A percentile compares a stretch with the other conserved stretches of the same genome.
Conservation (phyloP, 1,140 invertebrate genomes). For the Heliconius congener region DNA sequence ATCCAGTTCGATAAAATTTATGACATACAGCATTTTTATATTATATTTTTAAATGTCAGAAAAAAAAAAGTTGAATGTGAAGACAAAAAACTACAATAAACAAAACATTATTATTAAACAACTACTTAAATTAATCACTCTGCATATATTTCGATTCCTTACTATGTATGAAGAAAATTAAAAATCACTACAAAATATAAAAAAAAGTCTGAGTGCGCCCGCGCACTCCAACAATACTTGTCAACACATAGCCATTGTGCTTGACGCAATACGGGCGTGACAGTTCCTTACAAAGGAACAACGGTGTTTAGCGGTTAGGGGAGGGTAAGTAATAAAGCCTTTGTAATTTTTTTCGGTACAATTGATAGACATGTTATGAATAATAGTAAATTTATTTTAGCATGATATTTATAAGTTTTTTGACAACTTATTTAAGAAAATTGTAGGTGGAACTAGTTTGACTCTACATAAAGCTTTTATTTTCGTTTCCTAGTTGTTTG, state of each 20-base stretch:
- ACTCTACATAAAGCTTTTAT: background rate
- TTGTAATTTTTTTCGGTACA: constrained; percentile 20
- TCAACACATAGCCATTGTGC: constrained; percentile 35
- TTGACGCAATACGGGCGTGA: constrained; percentile 45
- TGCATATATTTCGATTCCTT: too few species aligned
- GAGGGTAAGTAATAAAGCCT: constrained; percentile 7
- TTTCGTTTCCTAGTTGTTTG: background rate
- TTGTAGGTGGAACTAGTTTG: background rate
- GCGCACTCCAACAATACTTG: constrained; percentile 21
- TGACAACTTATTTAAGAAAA: background rate
- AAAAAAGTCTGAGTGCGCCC: constrained; percentile 17
- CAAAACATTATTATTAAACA: too few species aligned
- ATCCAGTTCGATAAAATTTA: too few species aligned
- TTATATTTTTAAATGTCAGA: too few species aligned
- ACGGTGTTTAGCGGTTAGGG: constrained; percentile 49
- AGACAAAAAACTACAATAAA: too few species aligned
- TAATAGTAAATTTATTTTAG: constrained; percentile 1
- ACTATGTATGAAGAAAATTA: constrained; percentile 8
- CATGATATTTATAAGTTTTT: background rate
- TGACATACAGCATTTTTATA: too few species aligned
- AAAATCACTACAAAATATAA: constrained; percentile 18
- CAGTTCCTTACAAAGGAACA: constrained; percentile 58
- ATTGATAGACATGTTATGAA: constrained; percentile 10
- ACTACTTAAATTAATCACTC: too few species aligned
- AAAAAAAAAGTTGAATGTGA: too few species aligned